A percentile compares a stretch with the other conserved stretches of the same genome.
Conservation (phyloP, 2,113 vertebrate species). For the Athene cunicularia region DNA sequence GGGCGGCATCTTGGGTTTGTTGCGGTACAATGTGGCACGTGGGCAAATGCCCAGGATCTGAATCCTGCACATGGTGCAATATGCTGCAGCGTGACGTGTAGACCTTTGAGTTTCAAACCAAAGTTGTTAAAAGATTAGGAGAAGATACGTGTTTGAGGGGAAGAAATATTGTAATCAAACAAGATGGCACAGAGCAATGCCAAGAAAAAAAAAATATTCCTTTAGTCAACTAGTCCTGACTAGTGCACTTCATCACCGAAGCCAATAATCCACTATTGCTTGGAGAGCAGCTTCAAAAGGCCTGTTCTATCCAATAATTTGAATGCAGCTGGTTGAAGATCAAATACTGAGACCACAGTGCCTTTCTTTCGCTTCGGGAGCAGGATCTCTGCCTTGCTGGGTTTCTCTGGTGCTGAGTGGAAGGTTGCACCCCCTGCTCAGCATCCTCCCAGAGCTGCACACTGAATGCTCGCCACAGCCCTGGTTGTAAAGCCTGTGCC, state of each 20-base stretch:
- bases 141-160: neutral
- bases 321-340: slow-evolving; percentile 24
- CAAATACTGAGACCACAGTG: slow-evolving; percentile 17
- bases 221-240: slow-evolving; percentile 6
- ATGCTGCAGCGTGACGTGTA: neutral
- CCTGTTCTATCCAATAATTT: neutral
- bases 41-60: neutral
- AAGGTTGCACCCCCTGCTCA: neutral
- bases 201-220: slow-evolving; percentile 3
- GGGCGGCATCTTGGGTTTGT: neutral
- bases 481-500: neutral
- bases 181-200: slow-evolving; percentile 36
- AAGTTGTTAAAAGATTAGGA: slow-evolving; percentile 35
- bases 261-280: slow-evolving; percentile 20
- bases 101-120: neutral
- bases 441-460: neutral
- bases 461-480: neutral
- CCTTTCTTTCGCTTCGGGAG: neutral
- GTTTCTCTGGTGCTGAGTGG: neutral
- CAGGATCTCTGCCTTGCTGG: neutral
- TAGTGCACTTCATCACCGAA: neutral
- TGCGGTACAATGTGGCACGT: neutral
- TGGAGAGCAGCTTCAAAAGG: slow-evolving; percentile 34
- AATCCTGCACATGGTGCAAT: neutral
- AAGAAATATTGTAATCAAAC: slow-evolving; percentile 44